Evolutionary conservation across 1,140 invertebrate genomes (phyloP).

Genomic region (Bombyx mandarina): DNA sequence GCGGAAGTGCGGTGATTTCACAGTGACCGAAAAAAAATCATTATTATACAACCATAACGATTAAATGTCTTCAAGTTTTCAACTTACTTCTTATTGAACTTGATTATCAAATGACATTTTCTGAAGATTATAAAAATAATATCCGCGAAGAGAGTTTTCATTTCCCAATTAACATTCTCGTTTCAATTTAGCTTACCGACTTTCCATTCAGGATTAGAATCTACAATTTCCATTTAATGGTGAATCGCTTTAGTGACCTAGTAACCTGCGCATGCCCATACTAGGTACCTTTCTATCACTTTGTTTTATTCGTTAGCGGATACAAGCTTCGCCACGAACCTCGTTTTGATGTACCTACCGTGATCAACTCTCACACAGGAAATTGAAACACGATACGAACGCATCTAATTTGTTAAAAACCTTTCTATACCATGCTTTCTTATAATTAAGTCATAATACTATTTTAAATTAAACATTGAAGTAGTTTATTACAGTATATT

Average conservation of each 20-base stretch:
- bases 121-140: no score
- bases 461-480: background rate
- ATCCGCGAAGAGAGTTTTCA: no score
- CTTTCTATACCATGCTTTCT: background rate
- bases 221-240: conserved; percentile 8
- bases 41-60: no score
- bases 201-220: background rate
- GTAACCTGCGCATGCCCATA: conserved; percentile 12
- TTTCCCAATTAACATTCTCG: no score
- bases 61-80: no score
- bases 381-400: conserved; percentile 11
- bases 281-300: conserved; percentile 15
- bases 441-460: background rate
- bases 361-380: conserved; percentile 12
- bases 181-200: no score
- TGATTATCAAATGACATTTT: no score
- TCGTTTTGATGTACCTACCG: conserved; percentile 5
- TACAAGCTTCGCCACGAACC: conserved; percentile 6
- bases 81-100: no score
- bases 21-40: no score
- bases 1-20: no score
- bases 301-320: conserved; percentile 18
- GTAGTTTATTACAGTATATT: no score
- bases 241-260: conserved; percentile 13
- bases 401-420: no score